Conservation (phyloP, 2,797 vertebrate genomes). For the Peromyscus eremicus region DNA sequence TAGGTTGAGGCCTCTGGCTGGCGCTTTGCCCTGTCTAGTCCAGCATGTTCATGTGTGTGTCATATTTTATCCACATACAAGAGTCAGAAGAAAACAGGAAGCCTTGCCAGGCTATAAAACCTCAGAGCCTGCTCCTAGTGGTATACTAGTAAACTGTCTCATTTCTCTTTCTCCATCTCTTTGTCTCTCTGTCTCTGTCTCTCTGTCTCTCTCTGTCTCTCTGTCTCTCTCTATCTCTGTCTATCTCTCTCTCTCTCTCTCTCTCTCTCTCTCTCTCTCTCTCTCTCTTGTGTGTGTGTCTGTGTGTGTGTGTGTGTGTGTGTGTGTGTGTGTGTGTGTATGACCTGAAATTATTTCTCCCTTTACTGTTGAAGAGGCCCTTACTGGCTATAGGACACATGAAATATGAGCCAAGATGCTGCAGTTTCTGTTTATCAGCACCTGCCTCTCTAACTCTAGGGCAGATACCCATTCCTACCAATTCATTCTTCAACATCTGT, state of each 20-base stretch:
- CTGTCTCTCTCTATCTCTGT: neutral
- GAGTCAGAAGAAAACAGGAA: neutral
- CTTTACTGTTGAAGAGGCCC: neutral
- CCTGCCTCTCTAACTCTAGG: neutral
- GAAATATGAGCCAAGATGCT: neutral
- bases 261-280: too few species aligned
- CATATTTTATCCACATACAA: neutral
- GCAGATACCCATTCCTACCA: neutral
- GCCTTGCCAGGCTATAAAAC: too few species aligned
- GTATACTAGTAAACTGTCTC: neutral
- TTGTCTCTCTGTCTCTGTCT: neutral
- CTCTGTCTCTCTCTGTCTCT: neutral
- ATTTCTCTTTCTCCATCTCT: neutral
- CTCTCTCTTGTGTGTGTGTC: neutral
- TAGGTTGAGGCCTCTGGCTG: neutral
- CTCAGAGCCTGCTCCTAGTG: neutral
- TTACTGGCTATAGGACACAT: neutral
- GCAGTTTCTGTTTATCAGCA: neutral
- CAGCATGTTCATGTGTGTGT: neutral
- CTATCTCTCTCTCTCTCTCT: neutral
- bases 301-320: neutral
- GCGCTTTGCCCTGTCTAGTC: neutral
- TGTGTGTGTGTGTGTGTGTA: neutral
- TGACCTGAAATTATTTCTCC: neutral
- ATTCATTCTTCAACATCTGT: neutral